phyloP scores from a whole-genome alignment of 2,888 invertebrate genomes.

The Eulithis prunata region DNA sequence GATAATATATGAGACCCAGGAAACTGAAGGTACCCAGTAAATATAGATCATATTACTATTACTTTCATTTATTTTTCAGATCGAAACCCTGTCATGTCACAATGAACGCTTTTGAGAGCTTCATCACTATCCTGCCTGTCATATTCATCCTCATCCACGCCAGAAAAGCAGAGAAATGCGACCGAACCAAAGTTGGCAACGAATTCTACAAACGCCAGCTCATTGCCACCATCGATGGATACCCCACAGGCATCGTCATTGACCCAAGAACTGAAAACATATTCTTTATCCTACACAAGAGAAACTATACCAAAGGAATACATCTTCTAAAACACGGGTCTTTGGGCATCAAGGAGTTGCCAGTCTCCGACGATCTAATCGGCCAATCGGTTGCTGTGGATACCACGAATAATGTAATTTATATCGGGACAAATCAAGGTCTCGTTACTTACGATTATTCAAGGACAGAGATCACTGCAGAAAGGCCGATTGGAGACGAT shows the following conservation, averaged over 20 bases:
- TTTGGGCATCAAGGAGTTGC: conserved; percentile 69
- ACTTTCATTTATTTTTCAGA: conserved; percentile 26
- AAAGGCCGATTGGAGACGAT: conserved; percentile 76
- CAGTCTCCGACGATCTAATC: conserved; percentile 66
- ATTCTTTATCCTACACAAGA: conserved; percentile 74
- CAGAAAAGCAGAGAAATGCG: conserved; percentile 72
- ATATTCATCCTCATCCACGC: conserved; percentile 43
- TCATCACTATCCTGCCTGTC: conserved; percentile 43
- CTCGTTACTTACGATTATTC: conserved; percentile 69
- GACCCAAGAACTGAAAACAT: conserved; percentile 73
- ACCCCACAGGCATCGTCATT: conserved; percentile 69
- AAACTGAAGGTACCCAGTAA: too few species aligned
- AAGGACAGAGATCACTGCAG: conserved; percentile 66
- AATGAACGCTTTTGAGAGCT: conserved; percentile 49
- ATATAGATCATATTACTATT: too few species aligned
- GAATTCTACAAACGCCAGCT: conserved; percentile 73
- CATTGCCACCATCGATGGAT: conserved; percentile 74
- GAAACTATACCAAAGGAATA: conserved; percentile 76
- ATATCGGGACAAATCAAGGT: conserved; percentile 77
- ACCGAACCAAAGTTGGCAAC: conserved; percentile 68
- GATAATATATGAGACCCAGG: too few species aligned
- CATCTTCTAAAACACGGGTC: conserved; percentile 72
- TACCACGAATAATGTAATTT: conserved; percentile 57
- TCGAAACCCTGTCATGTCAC: conserved; percentile 55
- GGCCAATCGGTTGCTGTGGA: conserved; percentile 76